Base-by-base conservation (phyloP, 2,797 vertebrate genomes). In the Glyptemys insculpta region DNA sequence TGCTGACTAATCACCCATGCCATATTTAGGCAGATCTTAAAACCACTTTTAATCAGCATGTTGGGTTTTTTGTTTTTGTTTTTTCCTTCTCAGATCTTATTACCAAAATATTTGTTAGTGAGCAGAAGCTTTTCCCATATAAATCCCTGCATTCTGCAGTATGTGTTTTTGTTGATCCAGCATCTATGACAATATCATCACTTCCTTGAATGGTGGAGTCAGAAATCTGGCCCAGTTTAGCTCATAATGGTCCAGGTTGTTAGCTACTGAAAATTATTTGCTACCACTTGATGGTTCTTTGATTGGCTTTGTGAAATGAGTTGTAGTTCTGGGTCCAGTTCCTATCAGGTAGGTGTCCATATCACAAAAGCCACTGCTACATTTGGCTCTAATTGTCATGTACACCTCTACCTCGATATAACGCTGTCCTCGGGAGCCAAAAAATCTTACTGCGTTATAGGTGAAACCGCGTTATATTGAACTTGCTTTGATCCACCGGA, bases 131-230 rank as follows among this genome's bases (percentile, higher is more conserved):
- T 44, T 21, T 52, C 80, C 78, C 81, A 56, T 82, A 44, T 0
- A 0, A 57, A 34, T 47, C 25, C 12, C 1, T 52, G 49, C 53
- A 47, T 56, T 88, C n/a, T 9, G 59, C 62, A 0, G 4, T 78
- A 2, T 54, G 2, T 86, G 3, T 92, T 83, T 15, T 89, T 79
- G 57, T 76, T 94, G 49, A 78, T 83, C 81, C 11, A 11, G 0
- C 91, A 47, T 85, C 44, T 91, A 37, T 52, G 84, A 44, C 62
- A 84, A 18, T 25, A 18, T 68, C 4, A 18, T 81, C 25, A 74
- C 34, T 93, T 68, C 12, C 7, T 95, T 93, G 57, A 90, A 49
- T 3, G 56, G 23, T 59, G 85, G 18, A 6, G 34, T 15, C 27
- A 62, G 6, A 47, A 37, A 2, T 80, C 3, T 47, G 25, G 29